Base-by-base conservation (phyloP, 2,113 vertebrate genomes). In the Cyanistes caeruleus region DNA sequence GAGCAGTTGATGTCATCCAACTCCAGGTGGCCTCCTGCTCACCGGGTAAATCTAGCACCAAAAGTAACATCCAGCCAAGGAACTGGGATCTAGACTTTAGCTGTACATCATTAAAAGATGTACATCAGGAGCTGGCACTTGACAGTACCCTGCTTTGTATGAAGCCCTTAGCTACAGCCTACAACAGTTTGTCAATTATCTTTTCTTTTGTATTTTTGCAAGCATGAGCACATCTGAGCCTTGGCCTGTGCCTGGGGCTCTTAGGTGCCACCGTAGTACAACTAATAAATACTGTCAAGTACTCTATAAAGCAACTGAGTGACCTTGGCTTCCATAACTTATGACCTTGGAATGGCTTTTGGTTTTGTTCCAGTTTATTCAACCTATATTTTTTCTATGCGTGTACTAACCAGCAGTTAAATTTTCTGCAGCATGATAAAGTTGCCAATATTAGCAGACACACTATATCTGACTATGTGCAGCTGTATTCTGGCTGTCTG, bases 401-500 rank as follows among this genome's bases (percentile, higher is more conserved):
- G 2, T 37, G 18, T 89, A 52, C 53, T 80, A 84, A 87, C 51
- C 41, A 94, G 81, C 87, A 95, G 75, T 80, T 55, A 79, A 58
- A 87, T 82, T 91, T 83, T 55, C 60, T 80, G 55, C 87, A 52
- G 75, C 81, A 27, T 16, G 95, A 86, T 75, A 78, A 94, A 96
- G 94, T 96, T 97, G 93, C 97, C 97, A 93, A 1, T 91, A 68
- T 94, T 92, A 96, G 94, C 95, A 95, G 87, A 84, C 65, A 41
- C 58, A 78, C 86, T 86, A 4, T 97, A 95, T 98, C 97, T 97
- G 96, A 96, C 92, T 93, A 49, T 31, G 62, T 96, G 90, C 89
- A 98, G 97, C 97, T 97, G 95, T 96, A 97, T 97, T 97, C 98
- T 97, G 94, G 46, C 87, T 84, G 93, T 82, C 90, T 97, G 97